A percentile compares a stretch with the other conserved stretches of the same genome.
Evolutionary conservation across 2,888 invertebrate species (phyloP).

Genomic region (Cybosia mesomella): DNA sequence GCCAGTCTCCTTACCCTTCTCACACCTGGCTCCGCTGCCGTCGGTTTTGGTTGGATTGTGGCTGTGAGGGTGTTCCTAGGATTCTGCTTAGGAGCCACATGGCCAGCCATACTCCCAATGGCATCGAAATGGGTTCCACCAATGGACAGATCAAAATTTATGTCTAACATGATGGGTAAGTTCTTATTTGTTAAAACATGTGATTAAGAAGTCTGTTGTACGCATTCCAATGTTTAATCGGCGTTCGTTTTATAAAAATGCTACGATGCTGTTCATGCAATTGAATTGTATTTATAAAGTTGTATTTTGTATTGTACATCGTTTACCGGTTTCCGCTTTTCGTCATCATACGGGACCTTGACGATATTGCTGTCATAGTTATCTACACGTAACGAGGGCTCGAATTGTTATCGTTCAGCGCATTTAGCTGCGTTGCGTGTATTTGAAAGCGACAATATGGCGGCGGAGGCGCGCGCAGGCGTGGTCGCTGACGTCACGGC

Average conservation of each 20-base stretch:
- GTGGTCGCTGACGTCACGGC: conserved; percentile 84
- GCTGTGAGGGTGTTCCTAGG: conserved; percentile 91
- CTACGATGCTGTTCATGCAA: not conserved
- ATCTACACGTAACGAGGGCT: conserved; percentile 58
- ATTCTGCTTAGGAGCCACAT: conserved; percentile 94
- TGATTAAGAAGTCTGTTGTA: not conserved
- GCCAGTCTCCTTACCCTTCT: conserved; percentile 93
- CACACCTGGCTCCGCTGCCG: conserved; percentile 91
- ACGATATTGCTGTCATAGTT: conserved; percentile 43
- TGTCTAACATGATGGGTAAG: conserved; percentile 96
- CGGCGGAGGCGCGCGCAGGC: conserved; percentile 85
- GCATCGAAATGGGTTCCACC: conserved; percentile 98
- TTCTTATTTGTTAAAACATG: conserved; percentile 26
- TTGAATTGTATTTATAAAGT: conserved; percentile 27
- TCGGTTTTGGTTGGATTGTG: conserved; percentile 90
- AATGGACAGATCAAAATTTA: conserved; percentile 96
- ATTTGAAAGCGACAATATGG: conserved; percentile 73
- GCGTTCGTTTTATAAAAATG: not conserved
- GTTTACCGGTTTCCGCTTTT: conserved; percentile 61
- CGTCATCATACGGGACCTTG: conserved; percentile 43
- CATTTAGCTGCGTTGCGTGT: conserved; percentile 62
- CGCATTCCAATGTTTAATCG: conserved; percentile 20
- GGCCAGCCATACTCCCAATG: conserved; percentile 97
- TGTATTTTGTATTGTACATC: conserved; percentile 27
- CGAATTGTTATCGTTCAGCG: conserved; percentile 55